phyloP scores from a whole-genome alignment of 2,797 vertebrate species.

The Enteromius radiatus region DNA sequence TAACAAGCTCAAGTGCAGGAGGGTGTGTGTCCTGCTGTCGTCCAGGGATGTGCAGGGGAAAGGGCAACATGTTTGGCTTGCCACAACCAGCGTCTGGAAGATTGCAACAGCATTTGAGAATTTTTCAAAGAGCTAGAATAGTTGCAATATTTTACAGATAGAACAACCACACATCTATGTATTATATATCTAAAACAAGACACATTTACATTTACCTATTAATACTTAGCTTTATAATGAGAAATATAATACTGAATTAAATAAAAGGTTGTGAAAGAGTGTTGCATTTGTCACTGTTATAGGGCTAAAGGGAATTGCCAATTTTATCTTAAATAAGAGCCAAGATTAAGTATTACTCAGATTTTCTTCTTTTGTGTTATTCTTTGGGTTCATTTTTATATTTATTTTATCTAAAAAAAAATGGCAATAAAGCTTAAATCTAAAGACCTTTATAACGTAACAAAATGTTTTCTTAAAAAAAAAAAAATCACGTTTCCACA shows the following conservation, averaged over 20 bases:
- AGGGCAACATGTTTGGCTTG: constrained; percentile 12
- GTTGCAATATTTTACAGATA: background rate
- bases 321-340: background rate
- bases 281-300: background rate
- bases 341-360: too few relatives aligned
- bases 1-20: constrained; percentile 45
- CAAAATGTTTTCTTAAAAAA: background rate
- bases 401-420: background rate
- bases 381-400: background rate
- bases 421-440: background rate
- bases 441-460: background rate
- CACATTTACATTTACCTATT: too few relatives aligned
- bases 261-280: background rate
- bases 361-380: too few relatives aligned
- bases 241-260: background rate
- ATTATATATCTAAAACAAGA: background rate
- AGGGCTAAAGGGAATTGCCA: background rate
- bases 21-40: constrained; percentile 19
- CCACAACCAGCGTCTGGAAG: constrained; percentile 16
- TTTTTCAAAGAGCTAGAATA: constrained; percentile 22
- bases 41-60: background rate
- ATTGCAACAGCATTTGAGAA: background rate
- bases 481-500: background rate
- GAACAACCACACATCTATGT: too few relatives aligned
- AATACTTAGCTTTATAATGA: background rate